Evolutionary conservation across 2,888 invertebrate species (phyloP).

Genomic region (Schizaphis graminum): DNA sequence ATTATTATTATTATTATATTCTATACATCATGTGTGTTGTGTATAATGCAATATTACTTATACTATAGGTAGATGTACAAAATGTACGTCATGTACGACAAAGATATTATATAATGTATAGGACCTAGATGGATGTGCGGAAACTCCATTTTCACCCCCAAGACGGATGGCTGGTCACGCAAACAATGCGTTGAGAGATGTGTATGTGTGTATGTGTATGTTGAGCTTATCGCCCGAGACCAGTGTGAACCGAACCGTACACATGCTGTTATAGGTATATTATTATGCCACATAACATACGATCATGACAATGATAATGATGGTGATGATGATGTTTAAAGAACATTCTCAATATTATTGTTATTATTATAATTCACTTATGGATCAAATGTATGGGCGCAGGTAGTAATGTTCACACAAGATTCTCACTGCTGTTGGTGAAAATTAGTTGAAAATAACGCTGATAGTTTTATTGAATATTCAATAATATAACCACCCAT

Average conservation of each 20-base stretch:
- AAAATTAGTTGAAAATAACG: neutral
- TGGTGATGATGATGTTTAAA: neutral
- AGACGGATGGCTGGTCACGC: constrained; percentile 46
- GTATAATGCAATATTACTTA: neutral
- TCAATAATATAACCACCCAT: neutral
- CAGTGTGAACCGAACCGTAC: constrained; percentile 22
- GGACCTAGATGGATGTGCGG: neutral
- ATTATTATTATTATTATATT: neutral
- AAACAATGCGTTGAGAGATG: neutral
- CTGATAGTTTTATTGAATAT: neutral
- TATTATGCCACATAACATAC: neutral
- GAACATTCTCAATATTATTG: neutral
- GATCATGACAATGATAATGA: neutral
- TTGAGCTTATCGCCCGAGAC: constrained; percentile 20
- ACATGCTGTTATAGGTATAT: neutral
- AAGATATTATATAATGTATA: neutral
- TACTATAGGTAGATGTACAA: neutral
- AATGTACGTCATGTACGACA: neutral
- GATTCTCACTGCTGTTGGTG: neutral
- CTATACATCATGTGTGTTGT: neutral
- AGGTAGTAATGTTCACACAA: neutral
- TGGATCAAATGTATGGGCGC: neutral
- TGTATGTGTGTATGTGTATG: neutral
- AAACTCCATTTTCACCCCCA: constrained; percentile 36
- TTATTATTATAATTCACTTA: neutral